A percentile compares a stretch with the other conserved stretches of the same genome.
Conservation (phyloP, 1,140 invertebrate species). For the Apis cerana region DNA sequence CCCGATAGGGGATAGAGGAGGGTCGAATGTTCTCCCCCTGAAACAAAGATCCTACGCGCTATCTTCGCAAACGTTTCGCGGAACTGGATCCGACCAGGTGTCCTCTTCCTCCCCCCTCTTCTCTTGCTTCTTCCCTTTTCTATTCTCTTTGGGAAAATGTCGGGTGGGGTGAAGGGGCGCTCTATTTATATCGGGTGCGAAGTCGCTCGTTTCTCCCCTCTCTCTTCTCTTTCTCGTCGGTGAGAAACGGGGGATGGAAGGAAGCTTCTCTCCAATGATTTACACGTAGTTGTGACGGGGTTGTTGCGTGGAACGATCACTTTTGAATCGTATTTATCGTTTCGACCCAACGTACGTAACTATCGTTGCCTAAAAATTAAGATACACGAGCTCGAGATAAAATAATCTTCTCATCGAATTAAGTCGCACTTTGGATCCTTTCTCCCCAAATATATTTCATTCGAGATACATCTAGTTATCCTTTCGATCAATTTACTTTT, state of each 20-base stretch:
- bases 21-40: background rate
- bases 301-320: no score
- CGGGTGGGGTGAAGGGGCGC: background rate
- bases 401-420: no score
- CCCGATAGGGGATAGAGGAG: background rate
- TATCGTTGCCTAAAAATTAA: no score
- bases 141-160: constrained; percentile 34
- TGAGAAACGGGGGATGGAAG: background rate
- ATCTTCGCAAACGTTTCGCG: constrained; percentile 19
- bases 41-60: constrained; percentile 1
- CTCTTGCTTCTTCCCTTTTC: background rate
- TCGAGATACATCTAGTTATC: no score
- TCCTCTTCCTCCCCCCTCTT: constrained; percentile 5
- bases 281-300: no score
- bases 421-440: no score
- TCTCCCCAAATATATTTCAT: no score
- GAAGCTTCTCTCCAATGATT: constrained; percentile 7
- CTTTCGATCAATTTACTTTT: no score
- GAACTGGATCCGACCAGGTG: constrained; percentile 45
- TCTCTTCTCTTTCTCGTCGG: background rate
- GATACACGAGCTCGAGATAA: no score
- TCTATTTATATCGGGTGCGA: constrained; percentile 33
- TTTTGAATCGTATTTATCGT: no score
- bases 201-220: constrained; percentile 8
- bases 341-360: no score